A percentile compares a stretch with the other conserved stretches of the same genome.
Conservation (phyloP, 2,113 vertebrate genomes). For the Tapirus terrestris region DNA sequence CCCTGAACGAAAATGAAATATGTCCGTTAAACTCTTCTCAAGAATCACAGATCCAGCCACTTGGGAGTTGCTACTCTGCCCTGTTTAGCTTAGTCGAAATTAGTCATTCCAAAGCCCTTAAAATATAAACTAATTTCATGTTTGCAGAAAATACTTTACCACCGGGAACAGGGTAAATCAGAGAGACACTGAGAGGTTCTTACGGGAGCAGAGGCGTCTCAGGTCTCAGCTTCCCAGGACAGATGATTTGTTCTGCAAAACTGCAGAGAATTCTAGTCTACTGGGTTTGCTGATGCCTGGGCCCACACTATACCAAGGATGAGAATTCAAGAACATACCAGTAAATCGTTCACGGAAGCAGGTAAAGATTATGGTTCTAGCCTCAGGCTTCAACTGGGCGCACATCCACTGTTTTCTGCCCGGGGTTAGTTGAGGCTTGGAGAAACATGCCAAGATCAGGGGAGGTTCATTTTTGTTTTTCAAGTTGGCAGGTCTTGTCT, state of each 20-base stretch:
- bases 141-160: slow-evolving; percentile 67
- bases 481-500: slow-evolving; percentile 57
- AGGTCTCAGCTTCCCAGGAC: not conserved
- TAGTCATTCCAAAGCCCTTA: slow-evolving; percentile 72
- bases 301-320: not conserved
- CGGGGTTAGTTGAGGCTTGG: slow-evolving; percentile 62
- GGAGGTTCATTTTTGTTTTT: slow-evolving; percentile 67
- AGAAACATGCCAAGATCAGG: slow-evolving; percentile 50
- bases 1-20: slow-evolving; percentile 74
- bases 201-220: not conserved
- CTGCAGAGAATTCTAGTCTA: not conserved
- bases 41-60: slow-evolving; percentile 52
- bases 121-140: slow-evolving; percentile 74
- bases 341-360: slow-evolving; percentile 41
- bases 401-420: slow-evolving; percentile 54
- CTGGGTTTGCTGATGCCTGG: not conserved
- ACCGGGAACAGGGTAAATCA: slow-evolving; percentile 26
- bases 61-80: slow-evolving; percentile 38
- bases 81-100: slow-evolving; percentile 73
- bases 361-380: slow-evolving; percentile 21
- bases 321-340: slow-evolving; percentile 1
- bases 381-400: slow-evolving; percentile 48
- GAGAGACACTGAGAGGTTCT: slow-evolving; percentile 39
- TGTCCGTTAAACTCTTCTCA: slow-evolving; percentile 67
- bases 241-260: not conserved